phyloP scores from a whole-genome alignment of 2,797 vertebrate species.

The Acanthurus lineatus region DNA sequence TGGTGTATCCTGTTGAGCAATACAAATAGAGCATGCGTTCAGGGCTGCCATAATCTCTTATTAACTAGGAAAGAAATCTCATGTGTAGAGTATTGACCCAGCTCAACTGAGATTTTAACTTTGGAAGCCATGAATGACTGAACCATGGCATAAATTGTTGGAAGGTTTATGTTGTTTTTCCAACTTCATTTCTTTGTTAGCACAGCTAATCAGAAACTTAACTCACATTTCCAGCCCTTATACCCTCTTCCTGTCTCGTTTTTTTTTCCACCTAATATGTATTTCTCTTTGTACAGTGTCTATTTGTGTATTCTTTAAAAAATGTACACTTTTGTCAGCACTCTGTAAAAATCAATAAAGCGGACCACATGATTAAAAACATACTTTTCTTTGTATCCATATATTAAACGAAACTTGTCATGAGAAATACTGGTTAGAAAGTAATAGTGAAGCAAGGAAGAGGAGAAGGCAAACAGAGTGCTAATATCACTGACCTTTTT shows the following conservation, averaged over 20 bases:
- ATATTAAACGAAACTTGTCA: not conserved
- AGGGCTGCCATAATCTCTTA: conserved; percentile 62
- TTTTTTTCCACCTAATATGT: conserved; percentile 14
- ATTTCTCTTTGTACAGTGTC: conserved; percentile 34
- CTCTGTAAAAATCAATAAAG: conserved; percentile 81
- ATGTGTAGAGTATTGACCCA: conserved; percentile 2
- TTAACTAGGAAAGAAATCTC: conserved; percentile 35
- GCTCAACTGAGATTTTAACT: conserved; percentile 30
- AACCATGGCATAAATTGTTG: conserved; percentile 15
- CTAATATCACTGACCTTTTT: not conserved
- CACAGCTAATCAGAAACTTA: conserved; percentile 2
- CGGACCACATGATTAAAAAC: conserved; percentile 66
- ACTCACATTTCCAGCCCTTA: conserved; percentile 18
- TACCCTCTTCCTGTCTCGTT: not conserved
- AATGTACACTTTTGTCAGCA: conserved; percentile 62
- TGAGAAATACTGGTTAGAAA: not conserved
- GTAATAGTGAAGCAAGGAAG: too few species aligned
- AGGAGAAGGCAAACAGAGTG: not conserved
- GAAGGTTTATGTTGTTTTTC: not conserved
- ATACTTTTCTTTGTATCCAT: not conserved
- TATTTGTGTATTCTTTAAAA: conserved; percentile 36
- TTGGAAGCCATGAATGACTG: conserved; percentile 25
- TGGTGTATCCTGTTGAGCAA: conserved; percentile 18
- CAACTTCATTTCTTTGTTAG: conserved; percentile 17
- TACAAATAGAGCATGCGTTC: conserved; percentile 36